Base-by-base conservation (phyloP, 2,888 invertebrate genomes). In the Acronicta psi region DNA sequence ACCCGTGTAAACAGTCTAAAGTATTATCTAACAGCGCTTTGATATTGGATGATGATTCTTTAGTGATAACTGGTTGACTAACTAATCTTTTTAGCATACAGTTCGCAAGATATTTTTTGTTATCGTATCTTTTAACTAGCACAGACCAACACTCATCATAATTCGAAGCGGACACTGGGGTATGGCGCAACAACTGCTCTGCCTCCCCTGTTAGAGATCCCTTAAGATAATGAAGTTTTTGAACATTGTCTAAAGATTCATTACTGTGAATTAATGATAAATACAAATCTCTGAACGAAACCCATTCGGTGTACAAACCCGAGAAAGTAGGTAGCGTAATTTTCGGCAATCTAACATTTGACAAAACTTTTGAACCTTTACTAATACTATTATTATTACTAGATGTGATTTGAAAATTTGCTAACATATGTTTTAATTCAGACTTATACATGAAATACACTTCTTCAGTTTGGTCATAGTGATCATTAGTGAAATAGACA, bases 1-100 rank as follows among this genome's bases (percentile, higher is more conserved):
- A 31, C 11, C 31, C 51, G 34, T 46, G 11, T 5, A 58, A 25
- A 41, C 51, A 51, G n/a, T 58, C 46, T 1, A 31, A 14, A 8
- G 51, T 52, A 6, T 45, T 52, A 20, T 58, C 52, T 13, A 51
- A 46, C 16, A 58, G 45, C 4, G 31, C 13, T 36, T 46, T 58
- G 8, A 58, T 50, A 5, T 40, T 10, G 6, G 25, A 29, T 11
- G 58, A 41, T 2, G 42, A 43, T 16, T 47, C 55, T 7, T 34
- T 23, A 9, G 11, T 13, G n/a, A 46, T 25, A 14, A 6, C 10
- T 20, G 36, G 6, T 17, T 47, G 43, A n/a, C 36, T 42, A 2
- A 47, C 10, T 25, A 59, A 38, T 7, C 52, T n/a, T 14, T 38
- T 49, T 20, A 51, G 16, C 3, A 46, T 51, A 34, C n/a, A 20